Conservation (phyloP, 2,888 invertebrate genomes). For the Dryobotodes eremita region DNA sequence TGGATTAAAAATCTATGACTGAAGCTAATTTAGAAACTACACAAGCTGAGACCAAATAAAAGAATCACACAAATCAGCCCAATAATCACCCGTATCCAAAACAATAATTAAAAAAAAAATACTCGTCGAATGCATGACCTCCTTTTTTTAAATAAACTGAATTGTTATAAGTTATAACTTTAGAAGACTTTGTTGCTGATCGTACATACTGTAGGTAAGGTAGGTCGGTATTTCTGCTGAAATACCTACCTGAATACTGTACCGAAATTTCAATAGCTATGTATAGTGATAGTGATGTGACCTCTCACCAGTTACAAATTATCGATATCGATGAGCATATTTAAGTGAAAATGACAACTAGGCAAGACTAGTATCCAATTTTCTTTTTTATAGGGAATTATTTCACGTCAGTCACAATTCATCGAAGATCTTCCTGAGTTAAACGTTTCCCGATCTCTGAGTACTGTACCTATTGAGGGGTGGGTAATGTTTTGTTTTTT, state of each 20-base stretch:
- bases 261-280: conserved; percentile 11
- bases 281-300: conserved; percentile 20
- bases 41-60: too few species aligned
- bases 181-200: background rate
- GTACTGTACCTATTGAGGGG: background rate
- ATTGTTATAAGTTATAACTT: background rate
- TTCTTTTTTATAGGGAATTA: conserved; percentile 12
- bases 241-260: conserved; percentile 25
- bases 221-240: conserved; percentile 2
- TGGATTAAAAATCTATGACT: too few species aligned
- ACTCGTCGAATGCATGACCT: background rate
- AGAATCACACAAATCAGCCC: too few species aligned
- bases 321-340: conserved; percentile 37
- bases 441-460: background rate
- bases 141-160: background rate
- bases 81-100: background rate
- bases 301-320: conserved; percentile 5
- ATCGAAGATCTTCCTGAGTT: background rate
- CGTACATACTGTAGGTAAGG: background rate
- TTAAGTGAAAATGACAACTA: background rate
- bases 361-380: background rate
- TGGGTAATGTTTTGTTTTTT: conserved; percentile 6
- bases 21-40: too few species aligned
- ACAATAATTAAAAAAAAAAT: background rate
- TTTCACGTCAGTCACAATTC: background rate